Conservation (phyloP, 2,797 vertebrate genomes). For the Pogoniulus pusillus region DNA sequence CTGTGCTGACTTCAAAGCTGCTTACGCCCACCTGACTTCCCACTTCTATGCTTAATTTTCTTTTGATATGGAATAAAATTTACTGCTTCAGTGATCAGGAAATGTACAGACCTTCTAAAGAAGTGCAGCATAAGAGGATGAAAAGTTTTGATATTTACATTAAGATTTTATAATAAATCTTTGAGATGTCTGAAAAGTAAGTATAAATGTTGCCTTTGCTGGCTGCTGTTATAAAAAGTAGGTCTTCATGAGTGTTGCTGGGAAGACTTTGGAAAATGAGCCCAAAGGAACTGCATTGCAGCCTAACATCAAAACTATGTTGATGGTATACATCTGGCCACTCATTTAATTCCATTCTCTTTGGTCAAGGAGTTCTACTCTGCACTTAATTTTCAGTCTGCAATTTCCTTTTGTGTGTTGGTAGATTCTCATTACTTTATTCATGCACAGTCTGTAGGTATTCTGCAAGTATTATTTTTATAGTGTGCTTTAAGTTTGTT, state of each 20-base stretch:
- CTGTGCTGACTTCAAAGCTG: constrained; percentile 48
- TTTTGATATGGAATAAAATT: constrained; percentile 56
- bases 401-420: not conserved
- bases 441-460: not conserved
- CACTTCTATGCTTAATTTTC: constrained; percentile 53
- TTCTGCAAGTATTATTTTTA: not conserved
- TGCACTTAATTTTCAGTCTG: not conserved
- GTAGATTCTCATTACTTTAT: not conserved
- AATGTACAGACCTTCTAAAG: not conserved
- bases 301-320: not conserved
- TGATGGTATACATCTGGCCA: not conserved
- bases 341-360: not conserved
- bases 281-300: not conserved
- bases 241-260: constrained; percentile 25
- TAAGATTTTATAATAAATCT: constrained; percentile 52
- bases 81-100: constrained; percentile 42
- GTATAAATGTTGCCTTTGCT: constrained; percentile 30
- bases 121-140: constrained; percentile 20
- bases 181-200: constrained; percentile 28
- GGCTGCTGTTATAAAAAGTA: constrained; percentile 26
- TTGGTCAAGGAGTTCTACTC: not conserved
- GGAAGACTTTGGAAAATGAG: constrained; percentile 38
- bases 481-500: not conserved
- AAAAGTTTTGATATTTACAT: constrained; percentile 50
- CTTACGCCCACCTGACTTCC: constrained; percentile 45